Base-by-base conservation (phyloP, 2,888 invertebrate genomes). In the Epinotia nisella region DNA sequence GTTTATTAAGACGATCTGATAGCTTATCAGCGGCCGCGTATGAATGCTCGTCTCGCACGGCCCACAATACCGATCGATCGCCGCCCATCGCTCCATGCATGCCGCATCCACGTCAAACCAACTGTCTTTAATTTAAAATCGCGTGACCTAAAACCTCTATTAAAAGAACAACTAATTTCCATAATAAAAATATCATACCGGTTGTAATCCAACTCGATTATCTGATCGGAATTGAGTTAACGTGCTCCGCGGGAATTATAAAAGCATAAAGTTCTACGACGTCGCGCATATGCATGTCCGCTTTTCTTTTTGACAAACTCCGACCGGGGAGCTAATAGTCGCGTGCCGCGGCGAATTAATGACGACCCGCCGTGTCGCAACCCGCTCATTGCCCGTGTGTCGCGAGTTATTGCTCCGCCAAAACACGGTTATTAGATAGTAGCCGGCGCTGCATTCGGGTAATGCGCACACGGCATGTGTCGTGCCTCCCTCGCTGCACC, bases 1-100 rank as follows among this genome's bases (percentile, higher is more conserved):
- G 92, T 92, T 92, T 92, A 92, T 91, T 92, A 93, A 92, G 93
- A 91, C 88, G 88, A 93, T 93, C 92, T 86, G 92, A 93, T 93
- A 92, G 78, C 86, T 83, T 88, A 90, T 90, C 89, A 86, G 87
- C 86, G 83, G 86, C 85, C 86, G 88, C 88, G 91, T 90, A 83
- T 90, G 85, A 91, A 91, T 90, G 83, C 85, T 80, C 76, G 67
- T 61, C 71, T 66, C 78, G 77, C 76, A 70, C 77, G 75, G 74
- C 78, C 78, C 83, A 90, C 91, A 90, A 91, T 90, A 84, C 86
- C 90, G 87, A 91, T 92, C 92, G 92, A 91, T 91, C 87, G 86
- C 85, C 81, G 84, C 85, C 80, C 77, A 77, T 81, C 80, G 79
- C 74, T 78, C 75, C 79, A 79, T 78, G 79, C 78, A 77, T 72